Conservation (phyloP, 2,888 invertebrate species). For the Podabrus alpinus region DNA sequence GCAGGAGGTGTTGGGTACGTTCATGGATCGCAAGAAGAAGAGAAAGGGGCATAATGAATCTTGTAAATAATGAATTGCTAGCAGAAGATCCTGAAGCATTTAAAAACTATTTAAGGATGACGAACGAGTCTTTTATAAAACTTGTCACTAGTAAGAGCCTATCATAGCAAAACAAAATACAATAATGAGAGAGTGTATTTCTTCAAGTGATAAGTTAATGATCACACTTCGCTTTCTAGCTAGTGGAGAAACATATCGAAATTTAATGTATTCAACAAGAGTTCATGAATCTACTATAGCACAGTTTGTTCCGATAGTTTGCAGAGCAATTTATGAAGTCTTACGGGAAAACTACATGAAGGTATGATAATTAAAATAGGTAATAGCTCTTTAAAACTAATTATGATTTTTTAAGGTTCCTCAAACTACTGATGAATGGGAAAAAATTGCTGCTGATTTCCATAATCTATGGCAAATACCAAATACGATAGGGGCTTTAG, state of each 20-base stretch:
- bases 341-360: neutral
- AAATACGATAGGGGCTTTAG: neutral
- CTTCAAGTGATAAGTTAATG: conserved; percentile 7
- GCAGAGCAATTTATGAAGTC: conserved; percentile 4
- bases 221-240: conserved; percentile 1
- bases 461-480: neutral
- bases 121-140: conserved; percentile 7
- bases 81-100: conserved; percentile 7
- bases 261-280: conserved; percentile 17
- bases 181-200: neutral
- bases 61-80: conserved; percentile 12
- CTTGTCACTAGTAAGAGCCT: conserved; percentile 2
- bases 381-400: neutral
- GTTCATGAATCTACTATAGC: conserved; percentile 12
- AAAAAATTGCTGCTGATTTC: neutral
- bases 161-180: conserved; percentile 8
- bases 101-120: conserved; percentile 11
- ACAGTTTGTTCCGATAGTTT: conserved; percentile 9
- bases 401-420: neutral
- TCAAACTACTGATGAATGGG: neutral
- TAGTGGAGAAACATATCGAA: neutral
- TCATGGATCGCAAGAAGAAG: conserved; percentile 6
- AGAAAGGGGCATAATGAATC: too few species aligned
- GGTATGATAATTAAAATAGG: neutral
- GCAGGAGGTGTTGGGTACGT: conserved; percentile 5